Evolutionary conservation across 2,797 vertebrate species (phyloP).

Genomic region (Chelidonichthys spinosus): DNA sequence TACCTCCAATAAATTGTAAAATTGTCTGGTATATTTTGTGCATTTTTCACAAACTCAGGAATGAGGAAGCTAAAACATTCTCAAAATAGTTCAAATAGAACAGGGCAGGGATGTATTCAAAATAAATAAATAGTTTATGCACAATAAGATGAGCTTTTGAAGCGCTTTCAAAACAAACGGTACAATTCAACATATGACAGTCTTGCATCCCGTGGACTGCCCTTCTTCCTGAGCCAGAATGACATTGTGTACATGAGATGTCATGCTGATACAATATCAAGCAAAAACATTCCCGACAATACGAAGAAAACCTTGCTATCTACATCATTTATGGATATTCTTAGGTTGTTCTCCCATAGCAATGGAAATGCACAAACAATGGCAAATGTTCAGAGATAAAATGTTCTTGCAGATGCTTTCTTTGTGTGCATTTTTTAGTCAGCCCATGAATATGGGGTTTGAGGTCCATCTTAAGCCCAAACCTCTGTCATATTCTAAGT

Average conservation of each 20-base stretch:
- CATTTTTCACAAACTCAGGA: not conserved
- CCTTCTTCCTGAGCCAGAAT: not conserved
- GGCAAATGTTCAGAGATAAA: conserved; percentile 2
- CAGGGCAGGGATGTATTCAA: not conserved
- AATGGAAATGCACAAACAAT: conserved; percentile 6
- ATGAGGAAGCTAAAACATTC: not conserved
- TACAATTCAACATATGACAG: not conserved
- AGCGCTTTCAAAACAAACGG: conserved; percentile 26
- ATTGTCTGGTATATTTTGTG: not conserved
- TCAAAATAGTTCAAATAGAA: not conserved
- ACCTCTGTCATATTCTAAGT: conserved; percentile 5
- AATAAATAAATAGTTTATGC: conserved; percentile 1
- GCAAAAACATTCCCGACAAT: conserved; percentile 6
- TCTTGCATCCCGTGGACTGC: not conserved
- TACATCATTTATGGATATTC: conserved; percentile 44
- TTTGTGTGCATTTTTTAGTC: not conserved
- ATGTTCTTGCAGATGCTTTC: not conserved
- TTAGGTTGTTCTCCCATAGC: conserved; percentile 18
- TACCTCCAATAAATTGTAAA: conserved; percentile 21
- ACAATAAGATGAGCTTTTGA: not conserved
- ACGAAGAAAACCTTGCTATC: not conserved
- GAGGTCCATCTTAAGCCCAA: not conserved
- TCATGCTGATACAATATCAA: conserved; percentile 29
- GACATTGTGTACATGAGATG: not conserved
- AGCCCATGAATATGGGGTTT: not conserved